Evolutionary conservation across 2,797 vertebrate species (phyloP).

Genomic region (Lepilemur ruficaudatus): DNA sequence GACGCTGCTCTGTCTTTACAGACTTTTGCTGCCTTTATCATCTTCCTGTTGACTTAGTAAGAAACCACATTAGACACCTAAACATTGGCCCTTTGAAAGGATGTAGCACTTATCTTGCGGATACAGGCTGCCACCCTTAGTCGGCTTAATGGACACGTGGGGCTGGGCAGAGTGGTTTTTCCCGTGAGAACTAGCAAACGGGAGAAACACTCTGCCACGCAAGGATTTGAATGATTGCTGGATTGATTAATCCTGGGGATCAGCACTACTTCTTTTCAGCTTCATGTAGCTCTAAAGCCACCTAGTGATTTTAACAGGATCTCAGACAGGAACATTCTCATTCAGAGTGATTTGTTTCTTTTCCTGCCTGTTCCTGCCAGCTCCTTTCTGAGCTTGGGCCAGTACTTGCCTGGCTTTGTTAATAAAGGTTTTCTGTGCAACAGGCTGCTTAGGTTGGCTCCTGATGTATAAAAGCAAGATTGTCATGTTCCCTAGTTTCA

Average conservation of each 20-base stretch:
- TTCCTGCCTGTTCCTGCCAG: constrained; percentile 51
- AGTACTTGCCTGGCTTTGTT: constrained; percentile 56
- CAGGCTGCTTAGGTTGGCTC: not conserved
- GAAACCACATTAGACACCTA: not conserved
- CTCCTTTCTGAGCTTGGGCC: constrained; percentile 47
- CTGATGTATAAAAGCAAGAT: constrained; percentile 26
- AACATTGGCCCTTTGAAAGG: not conserved
- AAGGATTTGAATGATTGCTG: constrained; percentile 12
- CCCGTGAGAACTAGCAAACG: constrained; percentile 40
- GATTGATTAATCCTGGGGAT: not conserved
- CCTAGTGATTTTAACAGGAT: constrained; percentile 5
- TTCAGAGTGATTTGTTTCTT: constrained; percentile 40
- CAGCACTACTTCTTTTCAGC: constrained; percentile 37
- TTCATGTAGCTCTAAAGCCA: not conserved
- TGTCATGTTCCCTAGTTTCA: not conserved
- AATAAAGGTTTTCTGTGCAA: constrained; percentile 33
- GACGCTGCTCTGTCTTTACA: not conserved
- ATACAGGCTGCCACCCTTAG: constrained; percentile 40
- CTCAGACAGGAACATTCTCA: constrained; percentile 21
- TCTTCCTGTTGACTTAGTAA: constrained; percentile 61
- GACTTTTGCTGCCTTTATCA: not conserved
- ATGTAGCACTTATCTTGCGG: constrained; percentile 28
- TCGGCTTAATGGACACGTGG: not conserved
- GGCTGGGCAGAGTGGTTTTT: not conserved
- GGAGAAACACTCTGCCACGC: not conserved